Conservation (phyloP, 2,797 vertebrate species). For the Brachyalestes nurse region DNA sequence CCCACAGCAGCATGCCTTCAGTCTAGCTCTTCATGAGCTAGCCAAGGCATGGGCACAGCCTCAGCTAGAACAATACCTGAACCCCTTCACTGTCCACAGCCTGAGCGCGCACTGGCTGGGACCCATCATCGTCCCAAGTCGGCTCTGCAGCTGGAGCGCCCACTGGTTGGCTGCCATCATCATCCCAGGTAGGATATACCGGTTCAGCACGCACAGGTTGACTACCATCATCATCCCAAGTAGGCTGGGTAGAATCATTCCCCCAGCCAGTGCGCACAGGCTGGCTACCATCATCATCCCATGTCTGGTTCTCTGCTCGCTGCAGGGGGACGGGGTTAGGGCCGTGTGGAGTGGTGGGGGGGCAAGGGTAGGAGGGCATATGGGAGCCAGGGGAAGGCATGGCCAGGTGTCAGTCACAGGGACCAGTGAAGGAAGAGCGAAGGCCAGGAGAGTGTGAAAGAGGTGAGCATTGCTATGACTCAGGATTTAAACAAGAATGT, state of each 20-base stretch:
- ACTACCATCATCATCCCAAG: conserved; percentile 74
- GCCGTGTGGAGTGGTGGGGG: conserved; percentile 33
- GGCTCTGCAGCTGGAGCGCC: conserved; percentile 60
- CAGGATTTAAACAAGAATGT: conserved; percentile 7
- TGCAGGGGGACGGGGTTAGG: conserved; percentile 49
- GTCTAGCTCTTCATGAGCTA: conserved; percentile 44
- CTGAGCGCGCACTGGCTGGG: conserved; percentile 58
- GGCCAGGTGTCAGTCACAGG: conserved; percentile 46
- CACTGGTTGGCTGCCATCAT: conserved; percentile 68
- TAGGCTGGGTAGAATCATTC: conserved; percentile 11
- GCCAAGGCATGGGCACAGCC: conserved; percentile 47
- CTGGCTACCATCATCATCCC: conserved; percentile 70
- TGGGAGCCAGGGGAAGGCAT: conserved; percentile 50
- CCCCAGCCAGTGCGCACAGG: conserved; percentile 61
- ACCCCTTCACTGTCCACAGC: conserved; percentile 57
- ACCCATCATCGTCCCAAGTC: conserved; percentile 69
- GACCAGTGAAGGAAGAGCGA: conserved; percentile 45
- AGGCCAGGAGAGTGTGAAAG: conserved; percentile 49
- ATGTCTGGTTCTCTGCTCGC: conserved; percentile 50
- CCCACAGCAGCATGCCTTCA: conserved; percentile 37
- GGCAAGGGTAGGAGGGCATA: conserved; percentile 43
- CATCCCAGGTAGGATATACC: conserved; percentile 77
- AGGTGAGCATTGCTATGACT: conserved; percentile 13
- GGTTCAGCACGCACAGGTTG: conserved; percentile 59
- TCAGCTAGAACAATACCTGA: conserved; percentile 59